Evolutionary conservation across 2,797 vertebrate genomes (phyloP).

Genomic region (Scarus forsteni): DNA sequence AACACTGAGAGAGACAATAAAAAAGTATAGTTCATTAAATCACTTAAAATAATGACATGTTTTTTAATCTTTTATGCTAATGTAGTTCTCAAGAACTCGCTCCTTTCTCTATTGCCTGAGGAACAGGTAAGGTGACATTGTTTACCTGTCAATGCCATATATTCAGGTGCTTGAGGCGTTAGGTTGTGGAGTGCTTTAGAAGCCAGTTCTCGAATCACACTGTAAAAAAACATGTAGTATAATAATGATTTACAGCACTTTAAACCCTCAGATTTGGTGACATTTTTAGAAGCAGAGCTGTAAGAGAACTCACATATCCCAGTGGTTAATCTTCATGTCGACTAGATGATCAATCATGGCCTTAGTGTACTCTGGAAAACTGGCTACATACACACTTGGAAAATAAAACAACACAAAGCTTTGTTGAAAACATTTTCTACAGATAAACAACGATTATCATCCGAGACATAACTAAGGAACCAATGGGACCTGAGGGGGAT

Average conservation of each 20-base stretch:
- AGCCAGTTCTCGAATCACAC: slow-evolving; percentile 90
- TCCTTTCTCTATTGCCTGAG: slow-evolving; percentile 8
- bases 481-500: background rate
- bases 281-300: background rate
- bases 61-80: background rate
- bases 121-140: slow-evolving; percentile 65
- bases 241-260: background rate
- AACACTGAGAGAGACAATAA: slow-evolving; percentile 84
- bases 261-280: background rate
- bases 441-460: background rate
- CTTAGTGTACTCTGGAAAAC: slow-evolving; percentile 94
- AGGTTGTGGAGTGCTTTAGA: slow-evolving; percentile 93
- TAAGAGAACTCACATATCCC: slow-evolving; percentile 88
- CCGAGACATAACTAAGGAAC: background rate
- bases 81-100: background rate
- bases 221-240: slow-evolving; percentile 60
- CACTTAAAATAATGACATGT: slow-evolving; percentile 1
- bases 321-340: slow-evolving; percentile 92
- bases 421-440: background rate
- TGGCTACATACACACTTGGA: slow-evolving; percentile 89
- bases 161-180: slow-evolving; percentile 86
- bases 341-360: slow-evolving; percentile 94
- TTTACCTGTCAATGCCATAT: slow-evolving; percentile 90
- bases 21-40: background rate
- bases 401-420: slow-evolving; percentile 14